Evolutionary conservation across 1,140 invertebrate genomes (phyloP), one percentile per base, ranked within the genome.

Genomic region (Drosophila equinoxialis): DNA sequence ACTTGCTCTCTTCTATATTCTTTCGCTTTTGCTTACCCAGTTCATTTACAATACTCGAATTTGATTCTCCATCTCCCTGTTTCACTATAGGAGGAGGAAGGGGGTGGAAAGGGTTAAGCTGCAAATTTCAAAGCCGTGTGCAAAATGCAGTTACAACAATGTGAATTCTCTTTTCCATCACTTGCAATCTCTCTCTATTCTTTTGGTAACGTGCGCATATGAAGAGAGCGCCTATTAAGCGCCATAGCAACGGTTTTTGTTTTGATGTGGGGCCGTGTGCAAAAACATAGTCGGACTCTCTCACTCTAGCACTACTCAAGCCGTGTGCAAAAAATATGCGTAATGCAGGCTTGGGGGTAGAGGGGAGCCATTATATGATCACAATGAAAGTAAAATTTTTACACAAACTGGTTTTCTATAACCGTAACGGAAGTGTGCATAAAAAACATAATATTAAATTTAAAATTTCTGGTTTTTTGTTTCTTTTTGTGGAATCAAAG

Each of bases 241-340:
- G 76, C 83, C 82, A 86, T 86, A 83, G 83, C 67, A 86, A 86
- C 83, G 79, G 77, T 39, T 72, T 89, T 89, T 89, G 84, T 89
- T 89, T 89, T 64, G 74, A 58, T 89, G 45, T 77, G 6, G 86
- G 51, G 82, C 66, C 86, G 86, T 90, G 86, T 81, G 86, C 86
- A 90, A 90, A 90, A 74, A 11, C 30, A 55, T 20, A 20, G 13
- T 39, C 37, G 30, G 41, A 75, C 20, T 51, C 48, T 59, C 51
- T 58, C 60, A 48, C 72, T 54, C 59, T 77, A 51, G 1, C 42
- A 10, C 48, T 59, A 23, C 41, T 23, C 35, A 59, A 62, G 77
- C 66, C 80, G 84, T 89, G 84, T 84, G 84, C 84, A 89, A 89
- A 82, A 81, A 30, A 30, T 30, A 74, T 69, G 59, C 65, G 37